Evolutionary conservation across 2,888 invertebrate species (phyloP), one percentile per base, ranked within the genome.

Genomic region (Clusia tigrina): DNA sequence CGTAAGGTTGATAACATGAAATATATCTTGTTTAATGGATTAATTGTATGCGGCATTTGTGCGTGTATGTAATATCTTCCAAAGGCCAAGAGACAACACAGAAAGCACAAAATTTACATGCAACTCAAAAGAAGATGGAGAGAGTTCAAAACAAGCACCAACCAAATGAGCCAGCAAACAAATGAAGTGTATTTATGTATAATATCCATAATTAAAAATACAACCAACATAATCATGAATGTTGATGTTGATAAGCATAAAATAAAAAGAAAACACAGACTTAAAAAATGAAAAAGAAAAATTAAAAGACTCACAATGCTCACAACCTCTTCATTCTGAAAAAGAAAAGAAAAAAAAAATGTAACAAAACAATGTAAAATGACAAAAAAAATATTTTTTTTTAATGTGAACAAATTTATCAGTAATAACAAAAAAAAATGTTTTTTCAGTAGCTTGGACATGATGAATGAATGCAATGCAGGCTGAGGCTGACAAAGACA

Each of bases 241-340:
- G 53, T 51, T 61, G 56, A 54, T 57, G 57, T 53, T 32, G 6
- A 32, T 32, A 32, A 6, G 32, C 6, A 32, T 32, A 54, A 55
- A 59, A 25, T 51, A 55, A 54, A n/a, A 54, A 65, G 57, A 64
- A 60, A 52, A 62, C 59, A 62, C 61, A 66, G 3, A 66, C 32
- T 57, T 52, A n/a, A 32, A 60, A 26, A 22, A 56, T 54, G 64
- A 65, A n/a, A 60, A 65, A 67, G 54, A 69, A 70, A 69, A 54
- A 55, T 48, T 58, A 59, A 61, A 73, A 73, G 78, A 83, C 82
- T 81, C 81, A 81, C 81, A 73, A 81, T 81, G 82, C 81, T 81
- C 78, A 80, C 82, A 81, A 81, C 81, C 81, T 82, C 67, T 76
- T 80, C 81, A 78, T 80, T 81, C 81, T 81, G 81, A 81, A 81